Conservation (phyloP, 2,113 vertebrate species). For the Vulpes vulpes region DNA sequence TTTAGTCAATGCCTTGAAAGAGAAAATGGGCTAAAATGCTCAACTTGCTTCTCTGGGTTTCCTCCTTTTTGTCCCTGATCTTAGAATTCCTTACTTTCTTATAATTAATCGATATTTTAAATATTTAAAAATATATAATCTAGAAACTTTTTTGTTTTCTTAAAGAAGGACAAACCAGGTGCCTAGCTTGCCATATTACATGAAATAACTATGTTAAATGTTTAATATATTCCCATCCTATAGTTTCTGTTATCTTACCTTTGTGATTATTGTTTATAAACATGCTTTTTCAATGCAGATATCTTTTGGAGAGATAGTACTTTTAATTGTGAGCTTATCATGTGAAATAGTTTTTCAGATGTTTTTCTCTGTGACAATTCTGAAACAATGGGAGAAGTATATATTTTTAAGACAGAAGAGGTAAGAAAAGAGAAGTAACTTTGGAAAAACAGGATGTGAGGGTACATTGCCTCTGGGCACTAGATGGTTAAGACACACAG, state of each 20-base stretch:
- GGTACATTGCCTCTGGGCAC: not conserved
- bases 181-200: not conserved
- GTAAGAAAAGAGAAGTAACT: not conserved
- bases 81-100: not conserved
- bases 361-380: not conserved
- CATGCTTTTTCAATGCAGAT: not conserved
- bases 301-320: not conserved
- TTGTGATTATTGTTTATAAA: not conserved
- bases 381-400: not conserved
- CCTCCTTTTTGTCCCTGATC: not conserved
- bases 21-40: not conserved
- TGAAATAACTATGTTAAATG: not conserved
- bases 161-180: not conserved
- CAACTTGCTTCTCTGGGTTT: not conserved
- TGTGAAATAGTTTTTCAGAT: conserved; percentile 4
- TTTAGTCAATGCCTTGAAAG: not conserved
- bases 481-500: not conserved
- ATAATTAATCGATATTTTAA: not conserved
- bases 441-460: not conserved
- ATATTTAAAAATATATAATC: not conserved
- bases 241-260: not conserved
- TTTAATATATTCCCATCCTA: not conserved
- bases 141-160: not conserved
- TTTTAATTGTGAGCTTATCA: not conserved
- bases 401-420: not conserved